A percentile compares a stretch with the other conserved stretches of the same genome.
Evolutionary conservation across 2,797 vertebrate species (phyloP).

Genomic region (Brotogeris chrysoptera): DNA sequence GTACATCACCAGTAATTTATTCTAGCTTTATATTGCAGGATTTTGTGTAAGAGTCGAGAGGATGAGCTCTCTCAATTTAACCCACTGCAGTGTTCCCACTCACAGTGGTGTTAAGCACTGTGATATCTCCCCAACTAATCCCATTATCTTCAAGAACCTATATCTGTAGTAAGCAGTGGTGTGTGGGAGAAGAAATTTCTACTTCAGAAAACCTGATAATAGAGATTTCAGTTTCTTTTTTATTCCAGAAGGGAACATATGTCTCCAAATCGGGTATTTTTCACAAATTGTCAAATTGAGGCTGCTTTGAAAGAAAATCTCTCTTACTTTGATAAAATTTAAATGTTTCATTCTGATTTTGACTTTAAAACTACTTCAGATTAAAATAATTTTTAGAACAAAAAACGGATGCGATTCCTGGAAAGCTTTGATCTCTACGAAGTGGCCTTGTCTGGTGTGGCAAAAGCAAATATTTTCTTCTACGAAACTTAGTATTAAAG

Average conservation of each 20-base stretch:
- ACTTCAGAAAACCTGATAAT: not conserved
- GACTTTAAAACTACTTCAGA: not conserved
- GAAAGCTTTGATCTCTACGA: not conserved
- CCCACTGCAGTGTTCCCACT: not conserved
- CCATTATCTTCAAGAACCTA: not conserved
- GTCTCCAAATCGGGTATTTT: not conserved
- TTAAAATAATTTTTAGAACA: not conserved
- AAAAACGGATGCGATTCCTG: not conserved
- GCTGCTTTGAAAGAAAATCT: not conserved
- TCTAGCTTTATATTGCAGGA: not conserved
- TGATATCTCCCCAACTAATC: not conserved
- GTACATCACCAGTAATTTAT: not conserved
- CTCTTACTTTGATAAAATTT: not conserved
- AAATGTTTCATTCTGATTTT: not conserved
- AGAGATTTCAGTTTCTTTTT: slow-evolving; percentile 13
- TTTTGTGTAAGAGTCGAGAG: not conserved
- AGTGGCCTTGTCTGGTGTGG: not conserved
- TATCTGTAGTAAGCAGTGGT: not conserved
- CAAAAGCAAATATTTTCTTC: not conserved
- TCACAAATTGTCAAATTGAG: not conserved
- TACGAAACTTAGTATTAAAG: not conserved
- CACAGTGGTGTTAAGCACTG: not conserved
- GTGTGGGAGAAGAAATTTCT: not conserved
- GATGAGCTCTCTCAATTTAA: not conserved
- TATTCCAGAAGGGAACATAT: not conserved